phyloP scores from a whole-genome alignment of 1,140 invertebrate species.

The Hycleus cichorii region DNA sequence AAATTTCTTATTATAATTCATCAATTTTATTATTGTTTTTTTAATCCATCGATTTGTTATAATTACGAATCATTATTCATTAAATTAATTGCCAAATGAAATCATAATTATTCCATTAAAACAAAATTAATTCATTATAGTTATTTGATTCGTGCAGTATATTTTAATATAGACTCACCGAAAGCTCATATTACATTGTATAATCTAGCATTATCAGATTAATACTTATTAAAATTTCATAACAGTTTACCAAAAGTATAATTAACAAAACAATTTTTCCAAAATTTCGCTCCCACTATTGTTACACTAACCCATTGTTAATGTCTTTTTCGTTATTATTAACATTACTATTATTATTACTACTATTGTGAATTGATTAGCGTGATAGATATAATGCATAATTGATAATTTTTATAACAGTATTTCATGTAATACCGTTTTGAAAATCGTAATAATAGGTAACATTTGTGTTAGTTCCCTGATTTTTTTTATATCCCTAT shows the following conservation, averaged over 20 bases:
- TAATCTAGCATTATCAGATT: slow-evolving; percentile 20
- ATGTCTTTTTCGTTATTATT: neutral
- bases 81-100: too few relatives aligned
- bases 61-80: too few relatives aligned
- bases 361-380: slow-evolving; percentile 12
- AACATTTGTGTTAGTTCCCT: slow-evolving; percentile 20
- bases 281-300: neutral
- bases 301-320: slow-evolving; percentile 13
- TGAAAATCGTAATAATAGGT: slow-evolving; percentile 20
- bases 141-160: slow-evolving; percentile 3
- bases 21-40: neutral
- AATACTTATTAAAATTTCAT: neutral
- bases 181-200: slow-evolving; percentile 14
- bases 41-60: neutral
- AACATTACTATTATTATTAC: too few relatives aligned
- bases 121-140: slow-evolving; percentile 4
- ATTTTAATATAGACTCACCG: slow-evolving; percentile 11
- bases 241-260: neutral
- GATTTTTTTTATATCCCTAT: slow-evolving; percentile 13
- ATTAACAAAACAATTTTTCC: neutral
- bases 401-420: slow-evolving; percentile 22
- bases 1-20: too few relatives aligned
- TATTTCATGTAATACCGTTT: slow-evolving; percentile 21
- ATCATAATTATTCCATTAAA: too few relatives aligned
- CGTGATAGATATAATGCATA: slow-evolving; percentile 29